Base-by-base conservation (phyloP, 1,140 invertebrate genomes). In the Delia radicum region DNA sequence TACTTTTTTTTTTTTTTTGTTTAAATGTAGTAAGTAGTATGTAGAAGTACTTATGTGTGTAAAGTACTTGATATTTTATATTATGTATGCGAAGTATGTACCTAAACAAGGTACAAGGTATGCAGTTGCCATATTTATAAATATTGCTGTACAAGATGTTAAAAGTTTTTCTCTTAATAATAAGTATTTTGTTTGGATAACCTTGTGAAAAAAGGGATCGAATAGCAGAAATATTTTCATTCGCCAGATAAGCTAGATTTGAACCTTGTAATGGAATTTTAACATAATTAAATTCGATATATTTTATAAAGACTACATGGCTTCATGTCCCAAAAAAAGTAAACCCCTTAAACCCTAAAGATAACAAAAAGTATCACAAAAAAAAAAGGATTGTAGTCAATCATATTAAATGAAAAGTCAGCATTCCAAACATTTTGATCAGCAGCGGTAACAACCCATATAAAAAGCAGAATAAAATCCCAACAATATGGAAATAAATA, bases 361-460 rank as follows among this genome's bases (percentile, higher is more conserved):
- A 3, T 3, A 42, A 42, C n/a, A 42, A 42, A 42, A 42, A 0
- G 12, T 13, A 15, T 15, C 33, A 37, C 37, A 42, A 33, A 4
- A 67, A n/a, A n/a, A 29, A 69, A 69, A 33, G 65, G 65, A 69
- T 69, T 69, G 29, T 24, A 69, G 65, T 37, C 65, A 69, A 69
- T 69, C 29, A 37, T 21, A 24, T 0, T 24, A 24, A 24, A 69
- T 69, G 65, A 69, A 69, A 33, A 37, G 10, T 69, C 65, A 69
- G 29, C 29, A 69, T 55, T 18, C n/a, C 24, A 55, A 55, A 55
- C 48, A 55, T 21, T 55, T 55, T 10, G 7, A 55, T 21, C 48
- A 55, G 21, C n/a, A 21, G 3, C 8, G 48, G 48, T 21, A 55
- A 55, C 48, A 21, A 55, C 24, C n/a, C n/a, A n/a, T n/a, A n/a